Evolutionary conservation across 2,797 vertebrate genomes (phyloP), one percentile per base, ranked within the genome.

Genomic region (Notoglanidium macrostoma): DNA sequence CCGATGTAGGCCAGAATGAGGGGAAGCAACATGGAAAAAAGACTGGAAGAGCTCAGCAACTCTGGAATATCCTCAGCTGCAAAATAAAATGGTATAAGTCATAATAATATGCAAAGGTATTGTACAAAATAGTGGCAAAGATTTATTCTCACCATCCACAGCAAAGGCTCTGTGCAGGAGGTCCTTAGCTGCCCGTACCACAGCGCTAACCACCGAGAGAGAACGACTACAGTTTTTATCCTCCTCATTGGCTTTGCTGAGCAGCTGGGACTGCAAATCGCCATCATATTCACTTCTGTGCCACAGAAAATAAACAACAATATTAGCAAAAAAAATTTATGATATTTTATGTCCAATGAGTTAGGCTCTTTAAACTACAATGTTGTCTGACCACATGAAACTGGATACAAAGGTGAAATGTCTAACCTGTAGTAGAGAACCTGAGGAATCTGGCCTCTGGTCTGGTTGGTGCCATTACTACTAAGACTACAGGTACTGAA

Each of bases 381-480:
- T 21, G 6, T 2, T 59, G 26, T 7, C 23, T 44, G 32, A 51
- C 51, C 15, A 81, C 55, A 23, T 44, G 68, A 70, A 32, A 21
- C 12, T 40, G 32, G 21, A 61, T 14, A 49, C 9, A 61, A 15
- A 78, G 51, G 4, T 29, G 40, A 70, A 65, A 54, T 54, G 19
- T 49, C 79, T 29, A 26, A 99, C 98, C 98, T 97, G 94, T 99
- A 99, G 94, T 99, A 99, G 26, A 99, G 97, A 65, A 99, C 97
- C 94, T 99, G 98, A 15, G 98, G 98, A 89, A 99, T 98, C 82
- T 99, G 98, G 67, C 98, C 98, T 91, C 98, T 95, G 0, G 98
- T 99, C 94, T 99, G 98, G 91, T 99, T 99, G 89, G 98, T 99
- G 88, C 98, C 98, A 23, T 99, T 99, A 93, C 98, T 99, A 92